Evolutionary conservation across 2,888 invertebrate genomes (phyloP), one percentile per base, ranked within the genome.

Genomic region (Yponomeuta evonymella): DNA sequence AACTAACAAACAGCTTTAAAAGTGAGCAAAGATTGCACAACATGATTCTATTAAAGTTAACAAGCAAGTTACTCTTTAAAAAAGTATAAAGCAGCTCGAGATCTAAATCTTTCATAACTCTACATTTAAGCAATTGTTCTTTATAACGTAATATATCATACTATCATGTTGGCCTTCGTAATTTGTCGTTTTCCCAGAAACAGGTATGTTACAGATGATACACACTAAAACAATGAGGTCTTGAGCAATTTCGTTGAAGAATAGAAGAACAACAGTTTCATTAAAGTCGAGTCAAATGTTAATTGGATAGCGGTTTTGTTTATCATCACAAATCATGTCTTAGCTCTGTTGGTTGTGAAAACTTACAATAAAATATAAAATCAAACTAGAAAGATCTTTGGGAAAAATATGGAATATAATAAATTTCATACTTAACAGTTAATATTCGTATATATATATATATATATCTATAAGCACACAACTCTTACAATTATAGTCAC

Each of bases 111-210:
- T 72, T 73, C 74, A 75, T 75, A 80, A 80, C 77, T 82, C 76
- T 76, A 67, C 65, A 58, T 71, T 71, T 71, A 66, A 64, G 65
- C 48, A 69, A 64, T 66, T 30, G 15, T 58, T 67, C 62, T 15
- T n/a, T 71, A 43, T 29, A 15, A 12, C 23, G 62, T n/a, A 72
- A 70, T 51, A 72, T 63, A 36, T 64, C 70, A 82, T 80, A 82
- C 78, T 76, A 85, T 83, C 83, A 81, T 77, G 87, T 84, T 84
- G 79, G 82, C 82, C 84, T 86, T 88, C 81, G 79, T 86, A 87
- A 87, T 89, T 86, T 82, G 86, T 80, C 76, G 77, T 85, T 84
- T 88, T 88, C 88, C 79, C 86, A 85, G 86, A 84, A 85, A 80
- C 77, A 73, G 71, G 74, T 73, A 76, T 77, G 48, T 2, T 2